Evolutionary conservation across 1,140 invertebrate species (phyloP), one percentile per base, ranked within the genome.

Genomic region (Hormaphis cornu): DNA sequence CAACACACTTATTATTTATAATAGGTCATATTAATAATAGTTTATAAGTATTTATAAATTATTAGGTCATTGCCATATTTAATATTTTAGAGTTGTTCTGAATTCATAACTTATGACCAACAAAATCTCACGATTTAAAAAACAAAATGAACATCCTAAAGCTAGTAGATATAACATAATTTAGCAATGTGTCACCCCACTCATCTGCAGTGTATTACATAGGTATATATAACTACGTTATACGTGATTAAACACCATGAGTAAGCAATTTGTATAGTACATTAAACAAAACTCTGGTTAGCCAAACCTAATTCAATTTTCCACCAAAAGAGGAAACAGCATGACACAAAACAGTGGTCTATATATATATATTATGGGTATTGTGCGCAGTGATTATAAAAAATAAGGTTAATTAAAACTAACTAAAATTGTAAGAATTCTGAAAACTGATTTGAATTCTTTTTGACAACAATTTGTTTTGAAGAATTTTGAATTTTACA

Each of bases 251-350:
- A 66, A 48, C 35, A 46, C 48, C 44, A 22, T 33, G 42, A 66
- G 28, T 48, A 30, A 28, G 44, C 18, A 66, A 24, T 66, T 63
- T 46, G 35, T 33, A 48, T 12, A 63, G 16, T 18, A 46, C 58
- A 63, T 63, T 66, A 66, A 66, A 66, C 61, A 44, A 33, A 46
- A 33, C 30, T n/a, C 18, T 18, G 7, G 26, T 66, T 66, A 33
- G 44, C 61, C 42, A 46, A 66, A 22, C 61, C 42, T 66, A 66
- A 66, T 46, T 66, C 61, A 66, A 66, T 66, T 66, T 66, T 44
- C 61, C 35, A 66, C 61, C 28, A 66, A 66, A 48, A 66, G 42
- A 66, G 61, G 61, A 66, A 66, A 66, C 33, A 50, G 28, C 61
- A 50, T 48, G 61, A 66, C 42, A 44, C 37, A 44, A 48, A 28